Base-by-base conservation (phyloP, 2,888 invertebrate genomes). In the Eumacrocentrus americanus region DNA sequence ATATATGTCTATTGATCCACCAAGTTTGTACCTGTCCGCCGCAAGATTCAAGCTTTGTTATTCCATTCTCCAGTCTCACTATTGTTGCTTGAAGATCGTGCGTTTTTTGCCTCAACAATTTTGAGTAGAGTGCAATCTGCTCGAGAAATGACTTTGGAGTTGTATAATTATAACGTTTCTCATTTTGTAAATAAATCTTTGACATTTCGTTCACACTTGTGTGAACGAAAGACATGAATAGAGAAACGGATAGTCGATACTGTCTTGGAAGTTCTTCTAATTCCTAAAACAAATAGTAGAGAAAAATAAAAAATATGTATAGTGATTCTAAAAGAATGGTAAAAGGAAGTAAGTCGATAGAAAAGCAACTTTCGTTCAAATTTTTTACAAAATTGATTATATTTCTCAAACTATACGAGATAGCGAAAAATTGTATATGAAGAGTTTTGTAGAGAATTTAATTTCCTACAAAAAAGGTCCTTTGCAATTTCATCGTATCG, bases 91-190 rank as follows among this genome's bases (percentile, higher is more conserved):
- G 86, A 46, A 94, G 85, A 56, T 91, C 88, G 5, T 77, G 80
- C 0, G 87, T 87, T 75, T 91, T 91, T 66, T 87, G 88, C 16
- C 80, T 84, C 20, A 92, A 78, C 4, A 92, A 80, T 74, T 91
- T 92, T 0, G 86, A 83, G 74, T 89, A 97, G 3, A 97, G 83
- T 9, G 90, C 87, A 61, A 97, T 95, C 76, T 95, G 92, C 77
- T 97, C 97, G 47, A 98, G 82, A 82, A 96, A 98, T 0, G 94
- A 92, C 83, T 98, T 98, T 0, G 97, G 97, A 0, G 97, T 98
- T 0, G 97, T 97, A 80, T 97, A 97, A 81, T 97, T 97, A 81
- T 94, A 95, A 3, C 96, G 86, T 38, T 89, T 88, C 71, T 97
- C 96, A 75, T 94, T 95, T 67, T 86, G 83, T 65, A 92, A 84